phyloP scores from a whole-genome alignment of 2,888 invertebrate genomes.

The Meteorus colon region DNA sequence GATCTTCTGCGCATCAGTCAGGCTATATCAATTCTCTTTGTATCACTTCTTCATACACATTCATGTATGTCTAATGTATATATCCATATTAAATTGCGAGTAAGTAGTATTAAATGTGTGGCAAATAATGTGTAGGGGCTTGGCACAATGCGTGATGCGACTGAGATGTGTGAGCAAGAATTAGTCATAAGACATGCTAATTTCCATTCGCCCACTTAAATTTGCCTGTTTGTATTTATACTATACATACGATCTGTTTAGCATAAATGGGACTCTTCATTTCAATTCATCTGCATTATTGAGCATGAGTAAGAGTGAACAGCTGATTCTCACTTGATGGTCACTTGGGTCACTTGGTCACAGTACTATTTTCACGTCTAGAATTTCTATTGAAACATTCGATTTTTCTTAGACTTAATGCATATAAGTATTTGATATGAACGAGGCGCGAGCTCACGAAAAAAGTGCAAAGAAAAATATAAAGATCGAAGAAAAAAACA shows the following conservation, averaged over 20 bases:
- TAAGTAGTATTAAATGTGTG: not conserved
- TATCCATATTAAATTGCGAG: not conserved
- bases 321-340: not conserved
- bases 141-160: not conserved
- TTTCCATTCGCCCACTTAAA: constrained; percentile 5
- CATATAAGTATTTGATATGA: no score
- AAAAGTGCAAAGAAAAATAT: not conserved
- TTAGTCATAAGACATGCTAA: constrained; percentile 13
- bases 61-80: not conserved
- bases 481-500: not conserved
- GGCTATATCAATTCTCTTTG: constrained; percentile 3
- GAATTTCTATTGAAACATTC: no score
- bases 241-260: not conserved
- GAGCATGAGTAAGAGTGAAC: not conserved
- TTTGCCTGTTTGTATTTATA: not conserved
- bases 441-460: not conserved
- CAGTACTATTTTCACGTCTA: no score
- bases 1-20: constrained; percentile 10
- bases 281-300: not conserved
- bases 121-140: not conserved
- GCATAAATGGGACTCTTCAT: not conserved
- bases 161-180: not conserved
- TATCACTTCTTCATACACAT: not conserved
- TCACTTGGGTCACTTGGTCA: not conserved
- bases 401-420: no score